These are phyloP conservation scores for Sebastes diaconus DNA, from an alignment of 2,797 vertebrate genomes.

Conservation along the genomic window DNA sequence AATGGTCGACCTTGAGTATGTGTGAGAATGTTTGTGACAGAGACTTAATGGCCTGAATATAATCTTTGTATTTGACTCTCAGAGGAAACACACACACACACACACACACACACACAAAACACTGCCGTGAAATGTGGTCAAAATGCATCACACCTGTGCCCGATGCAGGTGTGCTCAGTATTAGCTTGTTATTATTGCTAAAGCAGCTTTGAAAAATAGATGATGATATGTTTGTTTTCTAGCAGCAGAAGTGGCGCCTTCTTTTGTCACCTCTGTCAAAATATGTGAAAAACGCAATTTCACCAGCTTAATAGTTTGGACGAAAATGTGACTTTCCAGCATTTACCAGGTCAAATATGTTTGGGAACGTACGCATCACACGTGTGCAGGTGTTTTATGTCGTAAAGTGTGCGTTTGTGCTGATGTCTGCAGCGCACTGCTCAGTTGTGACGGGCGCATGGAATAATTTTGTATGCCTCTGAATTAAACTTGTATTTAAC, in stretches of 20 bases:
- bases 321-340: neutral
- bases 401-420: neutral
- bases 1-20: constrained; percentile 13
- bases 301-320: constrained; percentile 4
- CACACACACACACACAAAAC: neutral
- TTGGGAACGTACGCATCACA: neutral
- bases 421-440: constrained; percentile 7
- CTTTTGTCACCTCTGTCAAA: neutral
- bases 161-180: neutral
- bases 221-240: constrained; percentile 12
- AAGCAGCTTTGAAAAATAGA: constrained; percentile 2
- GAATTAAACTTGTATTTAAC: constrained; percentile 28
- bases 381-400: neutral
- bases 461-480: constrained; percentile 13
- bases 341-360: neutral
- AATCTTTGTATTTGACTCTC: constrained; percentile 37
- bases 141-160: neutral
- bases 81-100: neutral
- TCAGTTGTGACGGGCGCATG: constrained; percentile 17
- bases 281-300: constrained; percentile 30
- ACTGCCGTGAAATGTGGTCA: neutral
- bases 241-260: neutral
- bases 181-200: neutral
- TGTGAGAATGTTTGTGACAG: constrained; percentile 23
- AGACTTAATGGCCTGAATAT: constrained; percentile 29